A percentile compares a stretch with the other conserved stretches of the same genome.
phyloP scores from a whole-genome alignment of 2,113 vertebrate species.

The Trichechus manatus region DNA sequence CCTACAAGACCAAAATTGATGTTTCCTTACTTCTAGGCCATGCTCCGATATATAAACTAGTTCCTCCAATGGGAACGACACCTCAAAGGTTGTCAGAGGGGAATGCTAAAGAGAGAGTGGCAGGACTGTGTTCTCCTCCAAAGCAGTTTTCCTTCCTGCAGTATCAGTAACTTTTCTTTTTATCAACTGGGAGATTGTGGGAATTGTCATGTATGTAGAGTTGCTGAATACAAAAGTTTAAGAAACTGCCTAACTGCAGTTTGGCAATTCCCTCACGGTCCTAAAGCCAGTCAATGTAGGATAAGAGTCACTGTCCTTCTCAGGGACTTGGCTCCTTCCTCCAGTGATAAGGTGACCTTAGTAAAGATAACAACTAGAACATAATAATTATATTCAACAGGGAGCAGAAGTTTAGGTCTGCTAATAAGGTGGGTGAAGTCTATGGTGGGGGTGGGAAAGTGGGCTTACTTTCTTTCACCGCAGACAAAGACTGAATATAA shows the following conservation, averaged over 20 bases:
- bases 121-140: neutral
- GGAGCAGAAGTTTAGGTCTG: neutral
- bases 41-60: slow-evolving; percentile 4
- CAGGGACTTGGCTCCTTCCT: neutral
- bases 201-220: neutral
- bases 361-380: neutral
- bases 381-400: slow-evolving; percentile 39
- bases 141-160: slow-evolving; percentile 26
- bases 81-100: neutral
- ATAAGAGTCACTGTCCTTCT: slow-evolving; percentile 33
- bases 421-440: neutral
- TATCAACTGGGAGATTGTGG: neutral
- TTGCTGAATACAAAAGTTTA: slow-evolving; percentile 64
- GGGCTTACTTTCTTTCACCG: neutral
- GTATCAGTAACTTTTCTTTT: slow-evolving; percentile 32
- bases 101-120: neutral
- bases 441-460: neutral
- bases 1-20: neutral
- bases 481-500: slow-evolving; percentile 20
- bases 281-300: neutral
- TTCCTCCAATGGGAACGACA: neutral
- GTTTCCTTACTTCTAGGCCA: neutral
- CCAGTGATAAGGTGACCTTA: neutral
- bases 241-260: slow-evolving; percentile 59
- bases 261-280: slow-evolving; percentile 29